Evolutionary conservation across 2,797 vertebrate species (phyloP), one percentile per base, ranked within the genome.

Genomic region (Danio jaintianensis): DNA sequence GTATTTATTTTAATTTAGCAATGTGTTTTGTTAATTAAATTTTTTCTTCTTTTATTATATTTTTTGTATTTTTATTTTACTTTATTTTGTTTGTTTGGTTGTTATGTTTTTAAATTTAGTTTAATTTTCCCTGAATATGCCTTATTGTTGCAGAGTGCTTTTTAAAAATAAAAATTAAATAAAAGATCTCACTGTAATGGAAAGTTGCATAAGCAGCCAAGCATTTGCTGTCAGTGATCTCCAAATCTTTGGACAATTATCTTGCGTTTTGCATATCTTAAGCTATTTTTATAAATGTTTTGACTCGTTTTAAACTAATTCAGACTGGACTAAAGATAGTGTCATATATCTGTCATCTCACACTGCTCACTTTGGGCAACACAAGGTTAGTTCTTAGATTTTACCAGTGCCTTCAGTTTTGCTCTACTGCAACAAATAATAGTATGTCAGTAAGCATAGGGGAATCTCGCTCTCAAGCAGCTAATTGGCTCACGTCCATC

Each of bases 401-500:
- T 75, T 42, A 59, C 36, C 69, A 79, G 66, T 67, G 71, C 78
- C 83, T 80, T 84, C 52, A 42, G 85, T 88, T 87, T 76, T 84
- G 74, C 85, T 78, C 84, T 72, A 48, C 78, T 83, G 86, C 84
- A 83, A 83, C 85, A 89, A 87, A 88, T 78, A 88, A 87, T 82
- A 82, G 79, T 62, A 75, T 70, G 50, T 83, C 70, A 73, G 86
- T 83, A 79, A 83, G 81, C 74, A 72, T 79, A 59, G 82, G 72
- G 77, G 78, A 84, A 83, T 86, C 84, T 87, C 62, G 47, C 80
- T 82, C 82, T 86, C 52, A 53, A 81, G 78, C 78, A 76, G 85
- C 84, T 89, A 89, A 89, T 87, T 88, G 88, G 88, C 83, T 59
- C 68, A 48, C 82, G 71, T 86, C 87, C 86, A 88, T 80, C 77